Conservation (phyloP, 2,888 invertebrate genomes). For the Lordiphosa andalusiaca region DNA sequence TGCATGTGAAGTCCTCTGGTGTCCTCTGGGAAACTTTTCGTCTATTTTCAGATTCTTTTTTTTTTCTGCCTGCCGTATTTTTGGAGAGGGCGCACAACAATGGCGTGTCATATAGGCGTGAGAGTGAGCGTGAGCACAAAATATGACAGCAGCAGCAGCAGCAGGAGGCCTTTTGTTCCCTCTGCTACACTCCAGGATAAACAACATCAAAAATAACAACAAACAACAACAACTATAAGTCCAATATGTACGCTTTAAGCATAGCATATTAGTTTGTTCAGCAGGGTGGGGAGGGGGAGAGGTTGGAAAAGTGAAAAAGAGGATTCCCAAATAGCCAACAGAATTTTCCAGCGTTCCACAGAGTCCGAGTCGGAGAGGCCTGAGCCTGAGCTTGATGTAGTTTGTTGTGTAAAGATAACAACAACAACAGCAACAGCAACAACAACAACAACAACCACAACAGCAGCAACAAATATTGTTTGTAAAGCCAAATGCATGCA, state of each 20-base stretch:
- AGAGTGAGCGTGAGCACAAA: conserved; percentile 51
- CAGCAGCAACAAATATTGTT: conserved; percentile 62
- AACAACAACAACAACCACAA: conserved; percentile 49
- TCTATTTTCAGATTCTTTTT: not conserved
- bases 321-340: conserved; percentile 64
- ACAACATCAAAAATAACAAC: conserved; percentile 50
- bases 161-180: conserved; percentile 66
- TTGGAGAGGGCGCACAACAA: conserved; percentile 28
- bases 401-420: conserved; percentile 65
- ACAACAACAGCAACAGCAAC: conserved; percentile 53
- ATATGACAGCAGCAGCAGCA: conserved; percentile 59
- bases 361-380: conserved; percentile 17
- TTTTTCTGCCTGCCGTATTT: not conserved
- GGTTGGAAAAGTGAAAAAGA: conserved; percentile 61
- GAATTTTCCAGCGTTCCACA: conserved; percentile 10
- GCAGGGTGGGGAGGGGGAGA: conserved; percentile 10
- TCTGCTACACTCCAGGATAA: conserved; percentile 33
- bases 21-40: conserved; percentile 5
- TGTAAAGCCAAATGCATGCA: conserved; percentile 73
- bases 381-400: conserved; percentile 56
- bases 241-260: conserved; percentile 76
- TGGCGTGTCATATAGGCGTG: conserved; percentile 53
- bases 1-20: conserved; percentile 9
- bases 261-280: conserved; percentile 74
- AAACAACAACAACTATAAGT: conserved; percentile 63